phyloP scores from a whole-genome alignment of 2,888 invertebrate species.

The Caradrina kadenii region DNA sequence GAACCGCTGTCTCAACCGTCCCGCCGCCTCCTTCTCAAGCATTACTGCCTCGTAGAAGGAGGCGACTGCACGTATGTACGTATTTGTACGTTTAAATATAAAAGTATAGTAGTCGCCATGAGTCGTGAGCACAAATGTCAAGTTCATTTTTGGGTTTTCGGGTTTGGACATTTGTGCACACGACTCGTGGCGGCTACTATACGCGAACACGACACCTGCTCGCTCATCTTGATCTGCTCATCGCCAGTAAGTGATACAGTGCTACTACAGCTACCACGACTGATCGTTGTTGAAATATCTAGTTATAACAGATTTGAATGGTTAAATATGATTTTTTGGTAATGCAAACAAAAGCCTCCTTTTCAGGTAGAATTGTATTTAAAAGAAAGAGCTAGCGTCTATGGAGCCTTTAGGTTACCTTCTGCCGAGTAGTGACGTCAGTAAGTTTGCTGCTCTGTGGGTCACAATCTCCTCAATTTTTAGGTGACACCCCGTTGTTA shows the following conservation, averaged over 20 bases:
- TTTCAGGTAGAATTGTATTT: background rate
- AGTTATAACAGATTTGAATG: background rate
- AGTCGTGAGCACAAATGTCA: too few relatives aligned
- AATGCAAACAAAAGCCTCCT: background rate
- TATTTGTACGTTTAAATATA: conserved; percentile 10
- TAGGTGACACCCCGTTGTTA: conserved; percentile 22
- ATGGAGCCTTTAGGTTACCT: background rate
- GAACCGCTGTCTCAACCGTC: too few relatives aligned
- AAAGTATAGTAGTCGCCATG: too few relatives aligned
- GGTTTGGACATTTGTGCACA: too few relatives aligned
- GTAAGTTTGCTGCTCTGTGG: conserved; percentile 22
- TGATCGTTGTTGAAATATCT: background rate
- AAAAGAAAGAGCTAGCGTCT: background rate
- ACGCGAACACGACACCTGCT: background rate
- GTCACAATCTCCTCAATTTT: conserved; percentile 22
- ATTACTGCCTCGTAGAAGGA: too few relatives aligned
- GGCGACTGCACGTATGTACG: too few relatives aligned
- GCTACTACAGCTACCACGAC: background rate
- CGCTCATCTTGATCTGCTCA: background rate
- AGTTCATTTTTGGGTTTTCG: too few relatives aligned
- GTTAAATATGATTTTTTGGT: background rate
- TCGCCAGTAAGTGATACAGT: background rate
- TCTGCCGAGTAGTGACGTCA: conserved; percentile 2
- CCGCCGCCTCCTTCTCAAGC: too few relatives aligned
- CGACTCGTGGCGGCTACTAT: too few relatives aligned